Percentiles rank a stretch among this genome's conserved stretches.
Evolutionary conservation across 35 echinoderm and acorn worm species (phyloP).

Genomic region (Anneissia japonica): DNA sequence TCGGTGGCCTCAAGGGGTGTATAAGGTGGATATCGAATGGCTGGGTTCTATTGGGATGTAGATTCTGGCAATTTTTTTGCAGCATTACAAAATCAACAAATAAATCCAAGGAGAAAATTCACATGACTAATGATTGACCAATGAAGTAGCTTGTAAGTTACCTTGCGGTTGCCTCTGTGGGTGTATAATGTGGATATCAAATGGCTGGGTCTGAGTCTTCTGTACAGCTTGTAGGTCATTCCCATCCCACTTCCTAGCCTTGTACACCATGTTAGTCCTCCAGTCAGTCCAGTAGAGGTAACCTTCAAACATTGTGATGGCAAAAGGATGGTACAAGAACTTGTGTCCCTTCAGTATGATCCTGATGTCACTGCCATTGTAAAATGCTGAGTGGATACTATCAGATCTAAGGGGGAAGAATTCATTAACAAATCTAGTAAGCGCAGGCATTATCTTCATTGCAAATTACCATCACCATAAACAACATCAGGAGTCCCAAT

Average conservation of each 20-base stretch:
- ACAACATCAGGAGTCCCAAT: too few species aligned
- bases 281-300: constrained; percentile 93
- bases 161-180: constrained; percentile 50
- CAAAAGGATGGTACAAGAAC: constrained; percentile 76
- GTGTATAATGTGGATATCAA: constrained; percentile 89
- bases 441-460: too few species aligned
- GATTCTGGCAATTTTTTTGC: too few species aligned
- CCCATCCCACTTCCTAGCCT: constrained; percentile 81
- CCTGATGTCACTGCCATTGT: constrained; percentile 51
- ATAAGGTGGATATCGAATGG: too few species aligned
- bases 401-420: constrained; percentile 54
- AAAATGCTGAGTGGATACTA: constrained; percentile 70
- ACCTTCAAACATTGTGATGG: constrained; percentile 81
- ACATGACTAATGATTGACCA: not conserved
- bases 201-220: constrained; percentile 73
- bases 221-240: constrained; percentile 59
- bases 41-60: too few species aligned
- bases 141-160: not conserved
- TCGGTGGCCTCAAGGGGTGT: too few species aligned
- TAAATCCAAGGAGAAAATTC: too few species aligned
- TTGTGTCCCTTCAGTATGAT: constrained; percentile 55
- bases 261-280: constrained; percentile 73
- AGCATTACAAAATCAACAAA: too few species aligned
- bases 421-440: too few species aligned
- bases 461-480: too few species aligned